Evolutionary conservation across 1,140 invertebrate species (phyloP).

Genomic region (Heliconius eleuchia): DNA sequence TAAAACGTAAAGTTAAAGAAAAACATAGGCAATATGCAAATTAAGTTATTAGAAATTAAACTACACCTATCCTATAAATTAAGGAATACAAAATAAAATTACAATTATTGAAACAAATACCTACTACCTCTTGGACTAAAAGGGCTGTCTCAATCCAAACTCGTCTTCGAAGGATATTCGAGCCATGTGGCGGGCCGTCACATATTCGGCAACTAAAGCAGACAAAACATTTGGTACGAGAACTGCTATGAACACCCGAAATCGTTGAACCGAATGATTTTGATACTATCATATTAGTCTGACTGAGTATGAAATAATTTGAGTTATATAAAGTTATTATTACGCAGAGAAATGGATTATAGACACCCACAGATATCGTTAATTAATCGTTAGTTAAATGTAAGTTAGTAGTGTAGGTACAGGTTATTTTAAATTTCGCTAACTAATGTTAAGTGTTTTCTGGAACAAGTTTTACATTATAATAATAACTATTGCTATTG

Average conservation of each 20-base stretch:
- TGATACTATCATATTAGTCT: constrained; percentile 26
- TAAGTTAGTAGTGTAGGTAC: no score
- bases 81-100: neutral
- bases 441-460: no score
- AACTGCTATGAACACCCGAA: constrained; percentile 33
- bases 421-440: no score
- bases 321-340: neutral
- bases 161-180: constrained; percentile 69
- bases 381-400: no score
- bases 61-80: no score
- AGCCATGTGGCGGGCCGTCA: constrained; percentile 60
- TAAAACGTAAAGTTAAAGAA: no score
- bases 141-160: constrained; percentile 75
- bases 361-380: neutral
- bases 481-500: no score
- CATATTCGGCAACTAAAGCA: constrained; percentile 54
- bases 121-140: constrained; percentile 54
- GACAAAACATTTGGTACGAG: constrained; percentile 71
- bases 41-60: no score
- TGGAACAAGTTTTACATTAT: no score
- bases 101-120: neutral
- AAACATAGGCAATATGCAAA: no score
- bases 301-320: neutral
- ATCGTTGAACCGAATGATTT: constrained; percentile 23
- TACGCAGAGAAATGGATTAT: neutral